Percentiles rank a stretch among this genome's conserved stretches.
These are phyloP conservation scores for Euplexia lucipara DNA, from an alignment of 2,888 invertebrate species.

Conservation along the genomic window DNA sequence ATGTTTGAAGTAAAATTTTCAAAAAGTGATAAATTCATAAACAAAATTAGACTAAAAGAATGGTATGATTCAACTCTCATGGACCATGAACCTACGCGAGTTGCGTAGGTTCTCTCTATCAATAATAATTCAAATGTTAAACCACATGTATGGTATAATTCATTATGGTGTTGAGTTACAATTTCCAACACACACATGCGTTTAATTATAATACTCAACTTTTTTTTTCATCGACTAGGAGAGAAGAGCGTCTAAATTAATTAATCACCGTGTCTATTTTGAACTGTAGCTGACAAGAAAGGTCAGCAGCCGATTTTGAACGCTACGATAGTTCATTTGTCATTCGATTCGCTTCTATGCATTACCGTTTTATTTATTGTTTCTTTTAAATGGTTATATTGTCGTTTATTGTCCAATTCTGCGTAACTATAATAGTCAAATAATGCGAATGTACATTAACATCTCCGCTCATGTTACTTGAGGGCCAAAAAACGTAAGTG, in stretches of 20 bases:
- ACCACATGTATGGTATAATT: slow-evolving; percentile 35
- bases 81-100: background rate
- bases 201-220: slow-evolving; percentile 45
- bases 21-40: too few relatives aligned
- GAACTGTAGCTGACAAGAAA: slow-evolving; percentile 40
- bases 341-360: background rate
- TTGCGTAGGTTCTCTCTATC: too few relatives aligned
- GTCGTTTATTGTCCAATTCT: too few relatives aligned
- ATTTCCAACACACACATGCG: slow-evolving; percentile 45
- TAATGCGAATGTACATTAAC: too few relatives aligned
- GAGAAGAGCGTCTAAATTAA: slow-evolving; percentile 40
- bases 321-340: slow-evolving; percentile 5
- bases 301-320: slow-evolving; percentile 15
- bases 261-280: slow-evolving; percentile 53
- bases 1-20: too few relatives aligned
- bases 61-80: too few relatives aligned
- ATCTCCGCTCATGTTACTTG: too few relatives aligned
- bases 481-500: too few relatives aligned
- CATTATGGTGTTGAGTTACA: slow-evolving; percentile 51
- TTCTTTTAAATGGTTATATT: background rate
- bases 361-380: background rate
- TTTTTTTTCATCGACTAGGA: slow-evolving; percentile 43
- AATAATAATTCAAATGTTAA: slow-evolving; percentile 9
- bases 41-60: too few relatives aligned
- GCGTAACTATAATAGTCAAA: too few relatives aligned